Conservation (phyloP, 2,797 vertebrate genomes). For the Danionella dracula region DNA sequence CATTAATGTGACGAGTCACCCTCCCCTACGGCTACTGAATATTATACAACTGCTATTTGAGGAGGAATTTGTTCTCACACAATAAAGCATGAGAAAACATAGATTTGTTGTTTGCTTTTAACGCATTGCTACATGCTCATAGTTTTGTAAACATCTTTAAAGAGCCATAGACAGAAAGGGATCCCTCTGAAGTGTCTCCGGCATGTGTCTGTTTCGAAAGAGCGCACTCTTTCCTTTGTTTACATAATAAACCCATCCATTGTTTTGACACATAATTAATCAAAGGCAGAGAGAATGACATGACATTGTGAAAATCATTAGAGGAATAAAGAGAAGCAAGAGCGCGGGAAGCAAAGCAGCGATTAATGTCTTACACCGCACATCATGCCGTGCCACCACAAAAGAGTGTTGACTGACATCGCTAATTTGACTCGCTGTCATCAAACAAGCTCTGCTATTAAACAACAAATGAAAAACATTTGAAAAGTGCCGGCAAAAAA, state of each 20-base stretch:
- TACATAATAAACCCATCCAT: conserved; percentile 67
- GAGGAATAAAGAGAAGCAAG: conserved; percentile 32
- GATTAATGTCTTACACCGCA: conserved; percentile 21
- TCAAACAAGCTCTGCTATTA: conserved; percentile 8
- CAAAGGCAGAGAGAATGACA: conserved; percentile 65
- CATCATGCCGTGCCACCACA: conserved; percentile 3
- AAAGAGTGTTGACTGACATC: conserved; percentile 2
- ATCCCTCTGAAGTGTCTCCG: conserved; percentile 20
- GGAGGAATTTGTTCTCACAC: neutral
- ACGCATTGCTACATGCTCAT: neutral
- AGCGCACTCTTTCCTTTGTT: conserved; percentile 51
- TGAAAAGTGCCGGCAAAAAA: conserved; percentile 37
- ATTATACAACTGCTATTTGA: neutral
- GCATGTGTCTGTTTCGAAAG: neutral
- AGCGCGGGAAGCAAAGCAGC: conserved; percentile 1
- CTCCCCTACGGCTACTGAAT: neutral
- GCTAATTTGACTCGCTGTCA: conserved; percentile 14
- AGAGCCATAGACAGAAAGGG: conserved; percentile 14
- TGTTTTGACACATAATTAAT: conserved; percentile 71
- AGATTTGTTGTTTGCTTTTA: neutral
- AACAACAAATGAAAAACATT: conserved; percentile 36
- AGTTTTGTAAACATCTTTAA: conserved; percentile 7
- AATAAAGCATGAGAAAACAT: neutral
- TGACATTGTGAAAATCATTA: conserved; percentile 61
- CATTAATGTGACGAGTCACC: conserved; percentile 12